phyloP scores from a whole-genome alignment of 2,797 vertebrate genomes.

The Carduelis carduelis region DNA sequence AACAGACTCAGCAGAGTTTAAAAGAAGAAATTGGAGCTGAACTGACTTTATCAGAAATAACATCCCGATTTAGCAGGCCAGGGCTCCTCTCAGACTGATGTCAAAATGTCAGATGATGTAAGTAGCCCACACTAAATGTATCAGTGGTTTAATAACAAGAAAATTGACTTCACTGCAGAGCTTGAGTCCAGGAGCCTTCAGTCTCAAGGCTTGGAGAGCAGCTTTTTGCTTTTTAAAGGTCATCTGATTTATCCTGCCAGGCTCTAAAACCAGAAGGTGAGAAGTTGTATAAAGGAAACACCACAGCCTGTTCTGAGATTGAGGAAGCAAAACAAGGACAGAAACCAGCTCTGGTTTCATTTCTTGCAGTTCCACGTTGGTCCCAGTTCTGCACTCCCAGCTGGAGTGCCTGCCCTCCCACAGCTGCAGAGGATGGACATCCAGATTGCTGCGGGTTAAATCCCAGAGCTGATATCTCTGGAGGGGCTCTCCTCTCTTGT shows the following conservation, averaged over 20 bases:
- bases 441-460: fast-evolving
- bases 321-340: neutral
- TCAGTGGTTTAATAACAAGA: conserved; percentile 7
- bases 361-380: neutral
- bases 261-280: neutral
- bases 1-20: neutral
- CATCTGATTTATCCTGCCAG: neutral
- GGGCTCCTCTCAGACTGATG: neutral
- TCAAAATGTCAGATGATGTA: neutral
- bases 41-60: neutral
- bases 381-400: neutral
- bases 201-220: neutral
- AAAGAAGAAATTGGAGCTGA: neutral
- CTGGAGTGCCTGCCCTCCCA: neutral
- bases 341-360: neutral
- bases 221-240: conserved; percentile 22
- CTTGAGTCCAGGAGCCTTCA: neutral
- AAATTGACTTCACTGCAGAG: conserved; percentile 8
- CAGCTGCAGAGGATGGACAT: neutral
- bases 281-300: neutral
- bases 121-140: neutral
- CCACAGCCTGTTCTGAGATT: neutral
- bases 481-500: neutral
- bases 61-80: neutral
- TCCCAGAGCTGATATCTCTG: neutral